Percentiles rank a stretch among this genome's conserved stretches.
phyloP scores from a whole-genome alignment of 1,140 invertebrate species.

The Centruroides sculpturatus region DNA sequence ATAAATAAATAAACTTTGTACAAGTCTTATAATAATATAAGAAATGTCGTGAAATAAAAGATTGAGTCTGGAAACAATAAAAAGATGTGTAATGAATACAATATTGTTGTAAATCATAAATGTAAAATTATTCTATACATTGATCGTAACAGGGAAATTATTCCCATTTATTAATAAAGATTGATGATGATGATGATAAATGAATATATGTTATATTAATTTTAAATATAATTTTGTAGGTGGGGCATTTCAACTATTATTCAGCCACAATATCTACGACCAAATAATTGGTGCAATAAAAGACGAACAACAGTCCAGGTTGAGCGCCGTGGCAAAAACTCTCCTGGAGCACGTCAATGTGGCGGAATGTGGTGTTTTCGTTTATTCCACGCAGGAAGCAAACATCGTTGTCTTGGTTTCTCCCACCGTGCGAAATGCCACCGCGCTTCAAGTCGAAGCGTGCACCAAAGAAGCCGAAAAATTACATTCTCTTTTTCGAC shows the following conservation, averaged over 20 bases:
- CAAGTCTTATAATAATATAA: too few relatives aligned
- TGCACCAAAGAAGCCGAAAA: conserved; percentile 76
- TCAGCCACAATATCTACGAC: conserved; percentile 37
- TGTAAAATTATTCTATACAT: too few relatives aligned
- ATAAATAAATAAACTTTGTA: too few relatives aligned
- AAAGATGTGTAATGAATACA: too few relatives aligned
- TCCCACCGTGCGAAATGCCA: conserved; percentile 39
- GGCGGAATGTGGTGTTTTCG: conserved; percentile 60
- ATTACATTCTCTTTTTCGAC: conserved; percentile 54
- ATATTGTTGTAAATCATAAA: too few relatives aligned
- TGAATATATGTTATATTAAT: too few relatives aligned
- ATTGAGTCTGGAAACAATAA: too few relatives aligned
- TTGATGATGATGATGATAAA: too few relatives aligned
- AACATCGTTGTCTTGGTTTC: conserved; percentile 63
- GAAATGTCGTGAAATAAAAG: too few relatives aligned
- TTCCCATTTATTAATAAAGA: too few relatives aligned
- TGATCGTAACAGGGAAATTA: too few relatives aligned
- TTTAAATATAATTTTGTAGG: conserved; percentile 18
- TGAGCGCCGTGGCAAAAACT: conserved; percentile 48
- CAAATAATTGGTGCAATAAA: conserved; percentile 33
- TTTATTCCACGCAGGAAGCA: conserved; percentile 62
- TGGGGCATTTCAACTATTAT: conserved; percentile 59
- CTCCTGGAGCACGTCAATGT: conserved; percentile 58
- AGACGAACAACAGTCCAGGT: conserved; percentile 42
- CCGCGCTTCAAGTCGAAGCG: conserved; percentile 53